Conservation (phyloP, 2,888 invertebrate species). For the Lacanobia oleracea region DNA sequence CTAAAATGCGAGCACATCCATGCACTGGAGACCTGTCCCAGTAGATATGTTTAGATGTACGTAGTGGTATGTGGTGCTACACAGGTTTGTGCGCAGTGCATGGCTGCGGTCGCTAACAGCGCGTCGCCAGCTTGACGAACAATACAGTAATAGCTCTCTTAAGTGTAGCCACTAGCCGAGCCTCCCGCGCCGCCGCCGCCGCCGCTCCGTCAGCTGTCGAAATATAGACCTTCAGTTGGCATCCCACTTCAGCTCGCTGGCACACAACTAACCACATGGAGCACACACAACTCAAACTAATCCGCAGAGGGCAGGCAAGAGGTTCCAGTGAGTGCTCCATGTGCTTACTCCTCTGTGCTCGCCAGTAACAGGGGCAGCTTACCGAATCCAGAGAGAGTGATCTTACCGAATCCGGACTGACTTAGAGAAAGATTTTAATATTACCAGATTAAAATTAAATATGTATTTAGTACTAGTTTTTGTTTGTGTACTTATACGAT, state of each 20-base stretch:
- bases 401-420: slow-evolving; percentile 53
- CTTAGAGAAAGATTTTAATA: slow-evolving; percentile 38
- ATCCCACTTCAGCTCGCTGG: slow-evolving; percentile 1
- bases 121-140: slow-evolving; percentile 39
- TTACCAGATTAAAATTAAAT: slow-evolving; percentile 22
- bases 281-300: background rate
- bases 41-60: background rate
- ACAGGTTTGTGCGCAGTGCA: slow-evolving; percentile 14
- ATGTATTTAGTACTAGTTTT: slow-evolving; percentile 36
- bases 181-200: slow-evolving; percentile 50
- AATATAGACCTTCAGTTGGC: slow-evolving; percentile 55
- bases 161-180: slow-evolving; percentile 45
- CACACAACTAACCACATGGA: slow-evolving; percentile 27
- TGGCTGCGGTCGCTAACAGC: slow-evolving; percentile 21
- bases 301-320: too few relatives aligned
- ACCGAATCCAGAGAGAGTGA: slow-evolving; percentile 38
- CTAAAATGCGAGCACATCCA: slow-evolving; percentile 35
- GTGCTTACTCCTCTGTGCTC: slow-evolving; percentile 42
- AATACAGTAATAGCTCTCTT: slow-evolving; percentile 55
- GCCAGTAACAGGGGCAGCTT: slow-evolving; percentile 35
- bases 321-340: slow-evolving; percentile 16
- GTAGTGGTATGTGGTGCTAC: too few relatives aligned
- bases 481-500: slow-evolving; percentile 20
- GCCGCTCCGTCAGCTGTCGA: slow-evolving; percentile 64
- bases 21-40: slow-evolving; percentile 17